Percentiles rank a stretch among this genome's conserved stretches.
phyloP scores from a whole-genome alignment of 1,140 invertebrate genomes.

The Tetragonula clypearis region DNA sequence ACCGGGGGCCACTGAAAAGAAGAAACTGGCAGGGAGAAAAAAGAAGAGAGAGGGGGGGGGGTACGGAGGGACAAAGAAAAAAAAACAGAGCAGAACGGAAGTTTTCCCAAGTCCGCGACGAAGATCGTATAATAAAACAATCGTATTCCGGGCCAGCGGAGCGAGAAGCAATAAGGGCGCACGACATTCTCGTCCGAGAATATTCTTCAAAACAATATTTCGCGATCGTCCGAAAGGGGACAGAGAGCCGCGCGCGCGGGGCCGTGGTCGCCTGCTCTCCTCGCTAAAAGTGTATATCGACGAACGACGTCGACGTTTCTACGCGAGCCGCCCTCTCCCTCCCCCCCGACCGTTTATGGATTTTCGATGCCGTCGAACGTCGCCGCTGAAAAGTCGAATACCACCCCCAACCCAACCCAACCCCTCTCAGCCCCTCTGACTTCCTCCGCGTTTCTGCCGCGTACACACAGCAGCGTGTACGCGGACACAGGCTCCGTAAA shows the following conservation, averaged over 20 bases:
- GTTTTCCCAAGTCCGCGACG: constrained; percentile 60
- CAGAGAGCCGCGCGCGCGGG: not conserved
- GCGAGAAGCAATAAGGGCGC: constrained; percentile 68
- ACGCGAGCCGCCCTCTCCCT: not conserved
- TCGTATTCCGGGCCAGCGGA: constrained; percentile 66
- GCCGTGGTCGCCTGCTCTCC: constrained; percentile 10
- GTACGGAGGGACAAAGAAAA: not conserved
- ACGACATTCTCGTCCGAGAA: constrained; percentile 53
- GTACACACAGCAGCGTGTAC: not conserved
- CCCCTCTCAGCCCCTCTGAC: not conserved
- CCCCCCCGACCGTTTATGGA: constrained; percentile 58
- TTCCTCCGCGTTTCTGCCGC: not conserved
- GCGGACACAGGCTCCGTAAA: not conserved
- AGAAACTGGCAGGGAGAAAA: not conserved
- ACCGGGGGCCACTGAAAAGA: not conserved
- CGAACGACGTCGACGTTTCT: constrained; percentile 28
- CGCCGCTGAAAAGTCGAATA: constrained; percentile 57
- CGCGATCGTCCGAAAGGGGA: constrained; percentile 44
- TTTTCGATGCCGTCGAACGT: constrained; percentile 64
- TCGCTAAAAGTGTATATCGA: constrained; percentile 51
- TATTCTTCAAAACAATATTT: constrained; percentile 70
- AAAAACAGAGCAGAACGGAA: constrained; percentile 19
- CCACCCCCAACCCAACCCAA: not conserved
- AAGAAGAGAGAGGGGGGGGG: not conserved
- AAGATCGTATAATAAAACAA: constrained; percentile 72